Conservation (phyloP, 2,888 invertebrate genomes). For the Acleris literana region DNA sequence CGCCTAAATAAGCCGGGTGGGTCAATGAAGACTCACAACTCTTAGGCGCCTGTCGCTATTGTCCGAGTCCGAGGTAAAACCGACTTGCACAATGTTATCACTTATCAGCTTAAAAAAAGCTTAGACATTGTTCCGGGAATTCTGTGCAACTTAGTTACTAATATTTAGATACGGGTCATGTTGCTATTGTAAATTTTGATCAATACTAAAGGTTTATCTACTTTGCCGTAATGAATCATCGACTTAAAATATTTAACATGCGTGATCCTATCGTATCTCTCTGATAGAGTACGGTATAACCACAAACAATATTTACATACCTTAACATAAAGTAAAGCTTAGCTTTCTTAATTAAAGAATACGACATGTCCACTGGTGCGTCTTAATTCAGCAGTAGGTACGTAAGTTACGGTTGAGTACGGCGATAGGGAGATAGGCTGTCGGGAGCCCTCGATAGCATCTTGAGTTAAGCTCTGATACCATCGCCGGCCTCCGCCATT, state of each 20-base stretch:
- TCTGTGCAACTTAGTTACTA: not conserved
- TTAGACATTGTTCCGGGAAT: not conserved
- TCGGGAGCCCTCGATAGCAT: conserved; percentile 57
- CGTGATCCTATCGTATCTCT: conserved; percentile 43
- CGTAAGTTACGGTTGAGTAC: conserved; percentile 58
- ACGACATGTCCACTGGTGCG: conserved; percentile 52
- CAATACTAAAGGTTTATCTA: too few species aligned
- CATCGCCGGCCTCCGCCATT: conserved; percentile 54
- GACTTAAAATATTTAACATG: not conserved
- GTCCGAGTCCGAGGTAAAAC: conserved; percentile 9
- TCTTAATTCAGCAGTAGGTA: conserved; percentile 64
- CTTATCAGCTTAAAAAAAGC: conserved; percentile 3
- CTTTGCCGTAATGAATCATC: too few species aligned
- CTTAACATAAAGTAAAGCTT: conserved; percentile 48
- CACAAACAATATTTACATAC: conserved; percentile 46
- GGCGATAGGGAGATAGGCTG: conserved; percentile 58
- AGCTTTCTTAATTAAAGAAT: conserved; percentile 58
- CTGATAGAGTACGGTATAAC: conserved; percentile 44
- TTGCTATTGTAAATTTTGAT: too few species aligned
- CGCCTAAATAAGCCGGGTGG: conserved; percentile 13
- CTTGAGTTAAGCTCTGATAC: conserved; percentile 56
- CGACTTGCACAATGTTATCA: conserved; percentile 14
- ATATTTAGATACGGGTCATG: not conserved
- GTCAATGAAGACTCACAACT: conserved; percentile 8
- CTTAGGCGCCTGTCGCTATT: not conserved